Base-by-base conservation (phyloP, 2,113 vertebrate genomes). In the Labrus mixtus region DNA sequence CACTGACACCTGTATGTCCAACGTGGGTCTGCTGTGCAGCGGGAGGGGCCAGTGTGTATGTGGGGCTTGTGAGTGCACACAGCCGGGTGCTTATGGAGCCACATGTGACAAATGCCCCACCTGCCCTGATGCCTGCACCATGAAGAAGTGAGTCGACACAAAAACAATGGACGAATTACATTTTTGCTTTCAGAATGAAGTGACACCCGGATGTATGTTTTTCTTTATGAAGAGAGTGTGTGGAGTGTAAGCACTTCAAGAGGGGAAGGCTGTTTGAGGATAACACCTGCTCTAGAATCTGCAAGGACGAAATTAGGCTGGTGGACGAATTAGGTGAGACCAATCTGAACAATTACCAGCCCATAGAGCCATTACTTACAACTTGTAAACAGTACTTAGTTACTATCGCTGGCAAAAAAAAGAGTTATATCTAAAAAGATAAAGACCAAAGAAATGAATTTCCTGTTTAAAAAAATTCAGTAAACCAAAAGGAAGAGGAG, bases 21-120 rank as follows among this genome's bases (percentile, higher is more conserved):
- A 85, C 90, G 93, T 96, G 0, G 97, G 98, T 1, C 89, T 98
- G 83, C 91, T 98, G 73, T 99, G 98, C 92, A 97, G 97, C 0
- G 96, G 97, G 6, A 95, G 96, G 0, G 98, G 98, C 69, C 94
- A 95, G 78, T 99, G 98, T 0, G 71, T 95, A n/a, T 99, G 98
- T 0, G 98, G 98, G 75, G 94, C 93, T 78, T 99, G 98, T 0
- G 91, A 97, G 79, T 99, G 98, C 87, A 96, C 95, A 71, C 97
- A 99, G 87, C 97, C 96, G 0, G 97, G 97, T 1, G 97, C 97
- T 41, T 99, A 97, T 0, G 98, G 98, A 0, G 93, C 94, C 78
- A 98, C 96, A 53, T 99, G 98, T 3, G 97, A 99, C 91, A 99
- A 97, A 81, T 99, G 98, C 48, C 98, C 98, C 83, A 99, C 98